Conservation (phyloP, 1,140 invertebrate genomes). For the Sarcophaga bullata region DNA sequence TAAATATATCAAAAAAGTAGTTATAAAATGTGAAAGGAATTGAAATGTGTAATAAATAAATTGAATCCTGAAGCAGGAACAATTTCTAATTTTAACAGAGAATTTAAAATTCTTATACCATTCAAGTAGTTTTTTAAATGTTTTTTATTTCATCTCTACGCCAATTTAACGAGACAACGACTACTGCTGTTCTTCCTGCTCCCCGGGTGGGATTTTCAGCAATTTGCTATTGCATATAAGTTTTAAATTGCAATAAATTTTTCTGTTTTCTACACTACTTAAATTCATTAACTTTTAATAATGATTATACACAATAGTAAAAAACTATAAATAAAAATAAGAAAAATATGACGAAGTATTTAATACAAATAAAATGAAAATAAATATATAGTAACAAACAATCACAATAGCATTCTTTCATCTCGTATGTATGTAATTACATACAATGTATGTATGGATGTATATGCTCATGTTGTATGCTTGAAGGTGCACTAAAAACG, state of each 20-base stretch:
- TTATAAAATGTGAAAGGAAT: not conserved
- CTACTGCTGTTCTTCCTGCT: not conserved
- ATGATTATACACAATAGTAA: too few species aligned
- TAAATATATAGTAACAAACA: not conserved
- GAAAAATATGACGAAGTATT: too few species aligned
- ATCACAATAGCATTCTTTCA: not conserved
- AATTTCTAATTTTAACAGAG: conserved; percentile 2
- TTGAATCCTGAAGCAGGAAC: not conserved
- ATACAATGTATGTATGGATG: not conserved
- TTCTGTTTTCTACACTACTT: not conserved
- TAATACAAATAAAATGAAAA: too few species aligned
- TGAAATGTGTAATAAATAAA: not conserved
- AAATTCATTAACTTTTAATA: not conserved
- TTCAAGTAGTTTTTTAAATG: not conserved
- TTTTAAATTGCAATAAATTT: not conserved
- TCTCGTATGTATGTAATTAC: not conserved
- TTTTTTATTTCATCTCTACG: not conserved
- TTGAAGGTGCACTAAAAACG: not conserved
- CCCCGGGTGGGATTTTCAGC: conserved; percentile 19
- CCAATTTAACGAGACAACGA: conserved; percentile 5
- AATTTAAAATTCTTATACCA: not conserved
- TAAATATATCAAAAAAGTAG: not conserved
- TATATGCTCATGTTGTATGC: not conserved
- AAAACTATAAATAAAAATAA: not conserved
- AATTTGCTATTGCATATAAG: not conserved